phyloP scores from a whole-genome alignment of 1,140 invertebrate species.

The Tigriopus japonicus region DNA sequence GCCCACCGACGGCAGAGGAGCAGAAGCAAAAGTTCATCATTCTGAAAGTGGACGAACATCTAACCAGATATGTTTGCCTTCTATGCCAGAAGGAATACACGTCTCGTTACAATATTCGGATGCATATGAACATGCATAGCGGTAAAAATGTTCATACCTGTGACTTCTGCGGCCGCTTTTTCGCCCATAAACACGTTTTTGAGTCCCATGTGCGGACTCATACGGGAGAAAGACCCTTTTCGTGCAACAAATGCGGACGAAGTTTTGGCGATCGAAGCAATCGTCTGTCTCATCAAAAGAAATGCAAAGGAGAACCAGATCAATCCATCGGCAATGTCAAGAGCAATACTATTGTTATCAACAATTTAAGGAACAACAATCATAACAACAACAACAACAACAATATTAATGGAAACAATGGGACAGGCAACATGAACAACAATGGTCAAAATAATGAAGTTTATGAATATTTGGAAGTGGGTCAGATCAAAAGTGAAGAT shows the following conservation, averaged over 20 bases:
- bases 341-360: no score
- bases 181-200: slow-evolving; percentile 4
- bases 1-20: slow-evolving; percentile 1
- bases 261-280: slow-evolving; percentile 7
- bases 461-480: background rate
- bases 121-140: slow-evolving; percentile 12
- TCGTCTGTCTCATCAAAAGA: background rate
- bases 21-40: slow-evolving; percentile 7
- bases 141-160: slow-evolving; percentile 10
- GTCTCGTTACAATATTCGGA: slow-evolving; percentile 10
- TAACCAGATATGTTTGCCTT: slow-evolving; percentile 4
- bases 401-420: no score
- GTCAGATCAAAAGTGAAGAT: background rate
- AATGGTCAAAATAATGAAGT: background rate
- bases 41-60: background rate
- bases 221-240: slow-evolving; percentile 32
- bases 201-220: slow-evolving; percentile 21
- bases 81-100: slow-evolving; percentile 7
- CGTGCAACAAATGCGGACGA: slow-evolving; percentile 21
- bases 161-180: background rate
- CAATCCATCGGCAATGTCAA: no score
- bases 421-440: background rate
- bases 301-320: background rate
- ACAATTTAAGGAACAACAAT: no score
- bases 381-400: no score